These are phyloP conservation scores for Branchinecta sandiegonensis DNA, from an alignment of 2,888 invertebrate species.

Conservation along the genomic window DNA sequence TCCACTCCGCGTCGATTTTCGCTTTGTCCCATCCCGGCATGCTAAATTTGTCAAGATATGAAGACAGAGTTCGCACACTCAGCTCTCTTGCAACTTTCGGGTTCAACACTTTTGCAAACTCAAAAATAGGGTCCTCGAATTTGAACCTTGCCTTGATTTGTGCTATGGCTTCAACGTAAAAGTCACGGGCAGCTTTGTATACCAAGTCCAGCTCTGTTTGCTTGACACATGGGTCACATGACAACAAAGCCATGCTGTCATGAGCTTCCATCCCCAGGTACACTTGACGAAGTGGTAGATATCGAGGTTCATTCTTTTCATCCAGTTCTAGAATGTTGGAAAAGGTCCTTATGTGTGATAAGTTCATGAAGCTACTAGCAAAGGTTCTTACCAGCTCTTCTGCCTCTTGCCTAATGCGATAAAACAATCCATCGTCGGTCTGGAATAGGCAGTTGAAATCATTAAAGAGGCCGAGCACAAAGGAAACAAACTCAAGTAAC, in stretches of 20 bases:
- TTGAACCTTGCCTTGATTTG: conserved; percentile 14
- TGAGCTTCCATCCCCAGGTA: conserved; percentile 14
- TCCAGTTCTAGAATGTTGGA: no score
- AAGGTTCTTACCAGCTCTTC: no score
- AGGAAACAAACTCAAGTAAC: background rate
- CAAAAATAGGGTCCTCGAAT: background rate
- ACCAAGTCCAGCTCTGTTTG: conserved; percentile 14
- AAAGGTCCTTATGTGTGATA: no score
- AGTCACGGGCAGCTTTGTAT: conserved; percentile 8
- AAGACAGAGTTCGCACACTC: no score
- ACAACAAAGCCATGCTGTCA: background rate
- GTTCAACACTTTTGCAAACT: no score
- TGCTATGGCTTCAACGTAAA: conserved; percentile 11
- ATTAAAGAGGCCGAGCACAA: background rate
- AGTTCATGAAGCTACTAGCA: no score
- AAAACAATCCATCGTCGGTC: no score
- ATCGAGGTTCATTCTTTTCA: background rate
- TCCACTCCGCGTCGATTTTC: no score
- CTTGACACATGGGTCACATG: conserved; percentile 11
- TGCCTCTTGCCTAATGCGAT: no score
- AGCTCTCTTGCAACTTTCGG: no score
- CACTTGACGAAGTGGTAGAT: conserved; percentile 9
- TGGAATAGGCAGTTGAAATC: background rate
- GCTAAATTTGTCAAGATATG: no score
- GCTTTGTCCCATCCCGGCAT: no score